These are phyloP conservation scores for Pachycephus smyrnensis DNA, from an alignment of 2,888 invertebrate genomes.

Conservation along the genomic window DNA sequence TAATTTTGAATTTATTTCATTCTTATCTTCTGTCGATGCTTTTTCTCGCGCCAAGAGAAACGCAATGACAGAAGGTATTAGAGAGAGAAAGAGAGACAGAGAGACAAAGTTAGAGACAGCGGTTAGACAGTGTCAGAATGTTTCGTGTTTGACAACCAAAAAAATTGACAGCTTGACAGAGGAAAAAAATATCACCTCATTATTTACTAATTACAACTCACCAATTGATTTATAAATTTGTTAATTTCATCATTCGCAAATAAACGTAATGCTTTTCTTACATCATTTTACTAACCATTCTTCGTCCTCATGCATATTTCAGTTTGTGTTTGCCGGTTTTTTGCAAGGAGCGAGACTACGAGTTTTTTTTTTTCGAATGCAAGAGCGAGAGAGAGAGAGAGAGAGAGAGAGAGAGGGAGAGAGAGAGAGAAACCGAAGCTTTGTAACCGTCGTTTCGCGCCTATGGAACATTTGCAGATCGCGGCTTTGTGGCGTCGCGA, in stretches of 20 bases:
- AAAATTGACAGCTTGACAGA: constrained; percentile 53
- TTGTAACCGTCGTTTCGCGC: too few relatives aligned
- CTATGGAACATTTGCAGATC: too few relatives aligned
- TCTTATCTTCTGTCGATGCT: not conserved
- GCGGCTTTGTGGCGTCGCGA: too few relatives aligned
- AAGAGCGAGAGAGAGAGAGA: too few relatives aligned
- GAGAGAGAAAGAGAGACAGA: too few relatives aligned
- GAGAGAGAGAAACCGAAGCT: too few relatives aligned
- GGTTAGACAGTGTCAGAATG: too few relatives aligned
- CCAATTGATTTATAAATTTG: constrained; percentile 48
- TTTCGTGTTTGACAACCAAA: not conserved
- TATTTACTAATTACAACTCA: constrained; percentile 38
- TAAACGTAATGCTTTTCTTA: constrained; percentile 63
- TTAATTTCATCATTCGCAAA: constrained; percentile 56
- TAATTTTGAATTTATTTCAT: not conserved
- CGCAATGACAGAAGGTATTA: too few relatives aligned
- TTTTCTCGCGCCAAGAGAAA: too few relatives aligned
- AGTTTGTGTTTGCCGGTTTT: constrained; percentile 6
- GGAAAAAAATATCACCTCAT: constrained; percentile 38
- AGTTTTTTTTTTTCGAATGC: constrained; percentile 10
- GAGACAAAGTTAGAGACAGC: too few relatives aligned
- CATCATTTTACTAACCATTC: constrained; percentile 59
- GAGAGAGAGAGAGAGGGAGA: too few relatives aligned
- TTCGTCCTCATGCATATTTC: constrained; percentile 40
- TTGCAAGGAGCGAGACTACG: too few relatives aligned